Evolutionary conservation across 1,140 invertebrate species (phyloP).

Genomic region (Cyrtorhinus lividipennis): DNA sequence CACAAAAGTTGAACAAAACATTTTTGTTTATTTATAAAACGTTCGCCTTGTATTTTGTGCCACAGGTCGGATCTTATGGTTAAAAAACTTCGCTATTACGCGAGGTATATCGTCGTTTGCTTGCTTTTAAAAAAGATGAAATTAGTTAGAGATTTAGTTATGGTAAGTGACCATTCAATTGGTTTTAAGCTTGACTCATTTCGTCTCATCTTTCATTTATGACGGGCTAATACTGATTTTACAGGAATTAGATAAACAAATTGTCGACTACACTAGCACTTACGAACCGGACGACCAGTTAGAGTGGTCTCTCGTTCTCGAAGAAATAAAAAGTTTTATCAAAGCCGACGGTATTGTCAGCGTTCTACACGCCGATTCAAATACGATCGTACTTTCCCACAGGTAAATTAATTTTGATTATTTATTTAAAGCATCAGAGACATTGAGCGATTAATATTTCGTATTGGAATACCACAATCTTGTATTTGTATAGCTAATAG

Average conservation of each 20-base stretch:
- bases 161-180: slow-evolving; percentile 36
- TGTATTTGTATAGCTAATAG: too few relatives aligned
- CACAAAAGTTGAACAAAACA: neutral
- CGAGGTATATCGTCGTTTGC: slow-evolving; percentile 92
- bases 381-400: slow-evolving; percentile 66
- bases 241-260: slow-evolving; percentile 72
- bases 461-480: too few relatives aligned
- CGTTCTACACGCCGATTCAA: slow-evolving; percentile 73
- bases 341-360: slow-evolving; percentile 79
- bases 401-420: slow-evolving; percentile 39
- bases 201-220: neutral
- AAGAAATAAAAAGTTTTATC: slow-evolving; percentile 90
- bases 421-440: neutral
- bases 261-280: slow-evolving; percentile 84
- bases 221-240: slow-evolving; percentile 9
- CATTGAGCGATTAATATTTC: too few relatives aligned
- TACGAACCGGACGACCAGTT: slow-evolving; percentile 94
- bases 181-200: slow-evolving; percentile 4
- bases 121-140: slow-evolving; percentile 89
- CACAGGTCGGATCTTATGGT: slow-evolving; percentile 84
- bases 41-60: too few relatives aligned
- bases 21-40: neutral
- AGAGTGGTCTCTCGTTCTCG: slow-evolving; percentile 87
- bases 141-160: slow-evolving; percentile 77
- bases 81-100: slow-evolving; percentile 93